Conservation (phyloP, 1,140 invertebrate species). For the Drosophila fuyamai region DNA sequence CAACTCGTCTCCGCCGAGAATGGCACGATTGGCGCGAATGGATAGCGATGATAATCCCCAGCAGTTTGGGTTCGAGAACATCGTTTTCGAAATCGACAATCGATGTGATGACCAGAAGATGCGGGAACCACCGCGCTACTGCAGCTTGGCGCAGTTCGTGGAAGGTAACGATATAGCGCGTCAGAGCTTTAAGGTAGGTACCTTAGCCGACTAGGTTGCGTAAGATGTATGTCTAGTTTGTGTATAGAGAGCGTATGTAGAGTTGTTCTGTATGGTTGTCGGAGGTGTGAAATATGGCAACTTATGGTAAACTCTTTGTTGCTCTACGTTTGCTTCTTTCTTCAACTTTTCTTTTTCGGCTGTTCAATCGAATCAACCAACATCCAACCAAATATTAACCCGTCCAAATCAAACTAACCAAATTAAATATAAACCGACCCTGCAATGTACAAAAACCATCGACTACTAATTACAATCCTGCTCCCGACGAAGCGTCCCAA, state of each 20-base stretch:
- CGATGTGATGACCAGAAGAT: conserved; percentile 85
- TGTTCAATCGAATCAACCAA: conserved; percentile 44
- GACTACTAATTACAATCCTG: conserved; percentile 31
- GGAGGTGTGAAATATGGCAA: conserved; percentile 64
- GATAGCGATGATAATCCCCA: conserved; percentile 86
- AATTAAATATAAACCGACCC: conserved; percentile 24
- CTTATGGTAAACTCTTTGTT: conserved; percentile 81
- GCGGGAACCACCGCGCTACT: conserved; percentile 87
- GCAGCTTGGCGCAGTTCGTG: conserved; percentile 91
- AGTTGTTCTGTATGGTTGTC: conserved; percentile 66
- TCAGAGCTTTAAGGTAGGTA: conserved; percentile 88
- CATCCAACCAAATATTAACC: conserved; percentile 41
- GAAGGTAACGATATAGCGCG: conserved; percentile 92
- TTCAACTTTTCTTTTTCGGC: conserved; percentile 63
- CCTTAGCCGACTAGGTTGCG: conserved; percentile 8
- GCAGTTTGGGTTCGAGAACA: conserved; percentile 89
- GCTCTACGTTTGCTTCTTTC: conserved; percentile 80
- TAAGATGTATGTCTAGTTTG: conserved; percentile 36
- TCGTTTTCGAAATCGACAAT: conserved; percentile 87
- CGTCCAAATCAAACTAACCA: conserved; percentile 24
- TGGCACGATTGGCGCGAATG: conserved; percentile 60
- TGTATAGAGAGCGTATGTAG: conserved; percentile 28
- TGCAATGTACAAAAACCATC: conserved; percentile 37
- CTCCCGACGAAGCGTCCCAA: conserved; percentile 71
- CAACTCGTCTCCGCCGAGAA: conserved; percentile 82